phyloP scores from a whole-genome alignment of 2,113 vertebrate species.

The Verasper variegatus region DNA sequence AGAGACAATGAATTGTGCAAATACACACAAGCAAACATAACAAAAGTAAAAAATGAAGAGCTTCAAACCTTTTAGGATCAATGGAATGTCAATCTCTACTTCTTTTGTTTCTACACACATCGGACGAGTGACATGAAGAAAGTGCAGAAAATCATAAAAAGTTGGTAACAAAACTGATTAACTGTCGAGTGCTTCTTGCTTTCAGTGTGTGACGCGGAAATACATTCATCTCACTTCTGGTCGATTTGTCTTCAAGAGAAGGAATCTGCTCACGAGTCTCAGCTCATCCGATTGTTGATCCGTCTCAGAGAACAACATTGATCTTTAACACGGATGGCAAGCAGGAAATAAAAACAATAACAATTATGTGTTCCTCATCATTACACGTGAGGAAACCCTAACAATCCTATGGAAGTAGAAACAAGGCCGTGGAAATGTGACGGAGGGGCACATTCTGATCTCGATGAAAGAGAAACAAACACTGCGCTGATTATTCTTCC shows the following conservation, averaged over 20 bases:
- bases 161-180: conserved; percentile 6
- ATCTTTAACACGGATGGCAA: neutral
- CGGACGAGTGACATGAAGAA: conserved; percentile 7
- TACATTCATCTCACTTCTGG: conserved; percentile 63
- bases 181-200: conserved; percentile 13
- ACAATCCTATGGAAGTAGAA: conserved; percentile 21
- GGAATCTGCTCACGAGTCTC: conserved; percentile 18
- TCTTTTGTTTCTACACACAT: neutral
- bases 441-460: neutral
- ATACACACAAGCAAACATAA: conserved; percentile 36
- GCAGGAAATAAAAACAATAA: neutral
- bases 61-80: conserved; percentile 22
- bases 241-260: neutral
- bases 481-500: conserved; percentile 12
- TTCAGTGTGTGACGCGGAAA: conserved; percentile 21
- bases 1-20: conserved; percentile 61
- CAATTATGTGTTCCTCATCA: neutral
- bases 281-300: too few relatives aligned
- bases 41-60: conserved; percentile 28
- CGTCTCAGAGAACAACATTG: too few relatives aligned
- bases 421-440: conserved; percentile 14
- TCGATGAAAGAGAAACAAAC: conserved; percentile 9
- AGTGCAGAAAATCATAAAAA: conserved; percentile 26
- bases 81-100: conserved; percentile 51
- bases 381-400: neutral